Percentiles rank a stretch among this genome's conserved stretches.
These are phyloP conservation scores for Margarornis squamiger DNA, from an alignment of 2,797 vertebrate species.

Conservation along the genomic window DNA sequence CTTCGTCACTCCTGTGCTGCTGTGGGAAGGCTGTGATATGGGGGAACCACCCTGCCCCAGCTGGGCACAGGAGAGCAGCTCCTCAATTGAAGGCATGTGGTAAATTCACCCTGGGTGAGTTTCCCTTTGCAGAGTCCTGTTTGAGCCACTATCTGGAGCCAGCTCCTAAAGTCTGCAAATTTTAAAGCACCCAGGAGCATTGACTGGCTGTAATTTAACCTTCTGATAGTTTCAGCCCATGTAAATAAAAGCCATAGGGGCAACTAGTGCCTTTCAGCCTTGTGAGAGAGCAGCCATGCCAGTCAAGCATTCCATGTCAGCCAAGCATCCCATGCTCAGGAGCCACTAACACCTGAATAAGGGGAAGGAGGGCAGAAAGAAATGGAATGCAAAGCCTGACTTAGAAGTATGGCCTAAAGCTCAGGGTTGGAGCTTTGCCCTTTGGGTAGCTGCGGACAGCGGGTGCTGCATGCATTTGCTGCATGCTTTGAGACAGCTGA, in stretches of 20 bases:
- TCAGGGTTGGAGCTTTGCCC: background rate
- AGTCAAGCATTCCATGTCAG: background rate
- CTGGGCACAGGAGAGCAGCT: background rate
- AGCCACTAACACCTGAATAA: background rate
- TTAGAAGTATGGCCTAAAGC: background rate
- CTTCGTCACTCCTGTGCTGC: fast-evolving
- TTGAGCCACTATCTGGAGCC: background rate
- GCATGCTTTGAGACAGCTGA: background rate
- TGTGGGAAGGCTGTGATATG: background rate
- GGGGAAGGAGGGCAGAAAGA: background rate
- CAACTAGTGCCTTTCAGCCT: background rate
- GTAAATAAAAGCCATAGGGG: background rate
- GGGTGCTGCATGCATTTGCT: background rate
- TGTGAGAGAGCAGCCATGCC: fast-evolving
- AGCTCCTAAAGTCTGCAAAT: background rate
- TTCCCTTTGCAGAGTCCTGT: background rate
- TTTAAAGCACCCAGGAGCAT: background rate
- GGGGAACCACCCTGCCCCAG: background rate
- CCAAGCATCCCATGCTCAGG: background rate
- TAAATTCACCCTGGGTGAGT: background rate
- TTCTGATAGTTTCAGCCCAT: background rate
- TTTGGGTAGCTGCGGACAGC: background rate
- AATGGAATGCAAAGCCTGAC: background rate
- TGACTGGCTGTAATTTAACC: background rate
- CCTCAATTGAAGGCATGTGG: fast-evolving